Evolutionary conservation across 2,888 invertebrate species (phyloP).

Genomic region (Helobdella robusta): DNA sequence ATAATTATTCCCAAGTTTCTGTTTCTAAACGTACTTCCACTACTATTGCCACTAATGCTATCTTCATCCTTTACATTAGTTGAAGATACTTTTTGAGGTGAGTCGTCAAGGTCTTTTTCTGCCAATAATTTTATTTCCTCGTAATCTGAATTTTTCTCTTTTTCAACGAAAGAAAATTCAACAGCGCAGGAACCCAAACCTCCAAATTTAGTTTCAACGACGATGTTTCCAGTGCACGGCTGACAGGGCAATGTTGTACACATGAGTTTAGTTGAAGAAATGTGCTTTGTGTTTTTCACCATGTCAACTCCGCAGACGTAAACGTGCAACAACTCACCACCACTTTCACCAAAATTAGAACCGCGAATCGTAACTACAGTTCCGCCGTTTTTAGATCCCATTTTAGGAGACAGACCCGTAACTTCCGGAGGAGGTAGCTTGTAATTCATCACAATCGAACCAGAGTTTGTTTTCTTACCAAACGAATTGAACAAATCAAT

Average conservation of each 20-base stretch:
- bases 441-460: not conserved
- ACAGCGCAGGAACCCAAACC: constrained; percentile 37
- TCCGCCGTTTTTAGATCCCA: constrained; percentile 40
- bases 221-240: constrained; percentile 41
- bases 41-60: too few species aligned
- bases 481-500: not conserved
- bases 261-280: constrained; percentile 41
- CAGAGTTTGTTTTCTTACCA: not conserved
- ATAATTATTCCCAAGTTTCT: too few species aligned
- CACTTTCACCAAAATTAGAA: constrained; percentile 40
- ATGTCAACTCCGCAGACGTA: constrained; percentile 43
- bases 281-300: constrained; percentile 41
- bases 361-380: constrained; percentile 43
- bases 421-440: constrained; percentile 38
- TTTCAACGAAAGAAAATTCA: constrained; percentile 24
- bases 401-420: constrained; percentile 40
- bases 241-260: constrained; percentile 42
- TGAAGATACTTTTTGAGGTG: too few species aligned
- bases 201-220: constrained; percentile 44
- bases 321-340: constrained; percentile 43
- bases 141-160: too few species aligned
- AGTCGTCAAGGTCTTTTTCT: too few species aligned
- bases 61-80: too few species aligned
- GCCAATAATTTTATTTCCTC: too few species aligned
- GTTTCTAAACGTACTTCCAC: too few species aligned